These are phyloP conservation scores for Rambutsinella grinnellia DNA, from an alignment of 2,888 invertebrate species.

Conservation along the genomic window DNA sequence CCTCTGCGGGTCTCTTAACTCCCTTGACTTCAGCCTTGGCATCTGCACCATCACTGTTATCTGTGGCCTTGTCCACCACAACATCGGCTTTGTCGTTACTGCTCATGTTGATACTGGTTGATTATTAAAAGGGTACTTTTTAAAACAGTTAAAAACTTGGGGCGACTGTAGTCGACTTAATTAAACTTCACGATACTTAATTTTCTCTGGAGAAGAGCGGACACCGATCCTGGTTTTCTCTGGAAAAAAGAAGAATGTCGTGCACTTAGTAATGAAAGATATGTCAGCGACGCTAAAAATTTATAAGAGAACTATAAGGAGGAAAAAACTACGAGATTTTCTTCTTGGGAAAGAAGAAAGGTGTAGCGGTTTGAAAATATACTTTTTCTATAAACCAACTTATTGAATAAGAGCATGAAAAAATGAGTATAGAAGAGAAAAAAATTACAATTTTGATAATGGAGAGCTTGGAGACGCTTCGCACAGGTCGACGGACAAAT, in stretches of 20 bases:
- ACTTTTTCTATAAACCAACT: too few species aligned
- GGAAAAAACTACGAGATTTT: background rate
- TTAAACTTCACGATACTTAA: background rate
- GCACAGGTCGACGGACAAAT: constrained; percentile 58
- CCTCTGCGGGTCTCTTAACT: constrained; percentile 90
- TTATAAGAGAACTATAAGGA: too few species aligned
- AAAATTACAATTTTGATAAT: constrained; percentile 4
- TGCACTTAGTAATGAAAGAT: constrained; percentile 38
- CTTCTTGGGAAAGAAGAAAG: background rate
- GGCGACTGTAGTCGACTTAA: background rate
- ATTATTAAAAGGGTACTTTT: constrained; percentile 15
- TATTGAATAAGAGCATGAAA: too few species aligned
- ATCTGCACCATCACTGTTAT: constrained; percentile 81
- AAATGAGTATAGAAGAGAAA: background rate
- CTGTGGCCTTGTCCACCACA: constrained; percentile 83
- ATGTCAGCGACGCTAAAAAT: constrained; percentile 14
- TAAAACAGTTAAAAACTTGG: background rate
- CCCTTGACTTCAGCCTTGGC: constrained; percentile 87
- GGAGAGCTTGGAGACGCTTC: constrained; percentile 52
- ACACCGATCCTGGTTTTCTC: background rate
- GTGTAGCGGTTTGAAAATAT: background rate
- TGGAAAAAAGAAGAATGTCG: constrained; percentile 46
- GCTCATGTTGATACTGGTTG: constrained; percentile 74
- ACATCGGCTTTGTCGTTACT: constrained; percentile 84
- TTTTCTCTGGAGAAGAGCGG: background rate